Evolutionary conservation across 2,113 vertebrate species (phyloP), one percentile per base, ranked within the genome.

Genomic region (Lamprotornis superbus): DNA sequence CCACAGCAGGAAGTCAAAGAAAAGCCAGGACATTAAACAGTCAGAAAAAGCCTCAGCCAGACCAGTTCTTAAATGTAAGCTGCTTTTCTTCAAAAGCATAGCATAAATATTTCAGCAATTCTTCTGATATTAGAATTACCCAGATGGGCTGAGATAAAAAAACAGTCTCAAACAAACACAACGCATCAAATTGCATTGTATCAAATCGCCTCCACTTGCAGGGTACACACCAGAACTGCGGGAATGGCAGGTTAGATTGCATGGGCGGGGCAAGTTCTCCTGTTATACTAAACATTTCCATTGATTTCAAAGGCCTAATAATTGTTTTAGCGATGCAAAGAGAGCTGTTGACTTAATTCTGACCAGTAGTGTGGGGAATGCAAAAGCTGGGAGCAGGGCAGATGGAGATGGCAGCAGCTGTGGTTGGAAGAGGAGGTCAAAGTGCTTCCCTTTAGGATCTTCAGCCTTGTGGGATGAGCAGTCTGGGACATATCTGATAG

Each of bases 121-220:
- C 52, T 67, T 79, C 76, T 75, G 83, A 22, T 39, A 55, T 67
- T 78, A 49, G 40, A 92, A 57, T 69, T 94, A 67, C 30, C 27
- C 47, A 50, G 67, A 50, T 47, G 27, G 39, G 9, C 33, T 79
- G 71, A 73, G 49, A 59, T 28, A 10, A 22, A 76, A 64, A 68
- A 25, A 1, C 0, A 4, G 0, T 40, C 47, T 68, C 47, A 57
- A 21, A 75, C 24, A 90, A 83, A 77, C n/a, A 70, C 22, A 83
- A 8, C 46, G 39, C 2, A 1, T 37, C 24, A 49, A 70, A 76
- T 35, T 67, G 28, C 46, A 15, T 52, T 80, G 57, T 23, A 37
- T n/a, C 57, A 27, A 46, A 80, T 82, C 0, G 0, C 40, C 40
- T 46, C 31, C 0, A 0, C 60, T 70, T 2, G 1, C 4, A 0